Evolutionary conservation across 2,797 vertebrate species (phyloP).

Genomic region (Staurois parvus): DNA sequence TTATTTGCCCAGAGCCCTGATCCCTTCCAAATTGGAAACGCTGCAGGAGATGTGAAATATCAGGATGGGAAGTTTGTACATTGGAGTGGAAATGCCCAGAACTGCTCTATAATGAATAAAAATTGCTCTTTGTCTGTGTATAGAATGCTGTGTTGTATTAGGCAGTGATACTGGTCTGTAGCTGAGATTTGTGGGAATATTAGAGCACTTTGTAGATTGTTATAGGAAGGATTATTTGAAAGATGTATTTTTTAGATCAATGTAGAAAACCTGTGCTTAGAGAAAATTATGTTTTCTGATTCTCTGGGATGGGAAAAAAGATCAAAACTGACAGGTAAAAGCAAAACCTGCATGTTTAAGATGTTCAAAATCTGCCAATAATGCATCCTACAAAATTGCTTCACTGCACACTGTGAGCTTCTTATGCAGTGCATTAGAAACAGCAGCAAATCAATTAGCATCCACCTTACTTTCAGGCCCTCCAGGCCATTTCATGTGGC

Average conservation of each 20-base stretch:
- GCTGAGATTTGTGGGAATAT: not conserved
- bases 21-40: slow-evolving; percentile 56
- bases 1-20: slow-evolving; percentile 56
- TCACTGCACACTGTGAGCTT: too few relatives aligned
- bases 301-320: not conserved
- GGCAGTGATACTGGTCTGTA: not conserved
- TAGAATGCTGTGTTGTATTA: not conserved
- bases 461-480: too few relatives aligned
- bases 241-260: not conserved
- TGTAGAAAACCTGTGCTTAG: not conserved
- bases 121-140: not conserved
- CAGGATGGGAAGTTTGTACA: slow-evolving; percentile 56
- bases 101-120: not conserved
- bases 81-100: slow-evolving; percentile 63
- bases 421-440: too few relatives aligned
- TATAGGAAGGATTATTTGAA: not conserved
- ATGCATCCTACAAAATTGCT: not conserved
- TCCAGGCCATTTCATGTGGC: too few relatives aligned
- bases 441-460: too few relatives aligned
- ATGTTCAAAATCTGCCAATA: too few relatives aligned
- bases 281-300: not conserved
- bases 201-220: not conserved
- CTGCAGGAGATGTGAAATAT: slow-evolving; percentile 51
- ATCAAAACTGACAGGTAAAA: not conserved
- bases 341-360: not conserved